Conservation (phyloP, 1,140 invertebrate genomes). For the Lordiphosa stackelbergi region DNA sequence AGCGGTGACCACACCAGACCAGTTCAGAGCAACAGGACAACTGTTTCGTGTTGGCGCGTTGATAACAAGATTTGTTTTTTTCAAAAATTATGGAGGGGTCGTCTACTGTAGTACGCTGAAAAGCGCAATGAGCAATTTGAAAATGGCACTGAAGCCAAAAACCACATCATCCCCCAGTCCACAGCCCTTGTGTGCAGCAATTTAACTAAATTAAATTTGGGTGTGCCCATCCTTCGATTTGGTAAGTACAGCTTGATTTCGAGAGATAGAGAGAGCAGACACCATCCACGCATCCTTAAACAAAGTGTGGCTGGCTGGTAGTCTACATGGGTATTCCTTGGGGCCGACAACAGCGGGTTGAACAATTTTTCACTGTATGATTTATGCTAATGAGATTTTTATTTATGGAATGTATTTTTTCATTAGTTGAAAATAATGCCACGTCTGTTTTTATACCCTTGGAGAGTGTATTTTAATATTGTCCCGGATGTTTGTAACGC, state of each 20-base stretch:
- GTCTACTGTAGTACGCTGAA: slow-evolving; percentile 63
- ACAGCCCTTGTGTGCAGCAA: slow-evolving; percentile 30
- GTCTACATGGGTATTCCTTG: slow-evolving; percentile 68
- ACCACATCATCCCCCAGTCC: not conserved
- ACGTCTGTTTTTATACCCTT: slow-evolving; percentile 25
- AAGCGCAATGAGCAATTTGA: slow-evolving; percentile 57
- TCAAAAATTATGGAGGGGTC: slow-evolving; percentile 60
- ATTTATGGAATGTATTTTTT: slow-evolving; percentile 52
- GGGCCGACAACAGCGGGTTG: slow-evolving; percentile 41
- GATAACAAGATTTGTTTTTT: slow-evolving; percentile 76
- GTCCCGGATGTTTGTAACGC: no score
- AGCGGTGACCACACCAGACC: slow-evolving; percentile 27
- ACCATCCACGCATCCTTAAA: slow-evolving; percentile 51
- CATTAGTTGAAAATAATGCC: slow-evolving; percentile 38
- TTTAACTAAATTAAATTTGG: slow-evolving; percentile 74
- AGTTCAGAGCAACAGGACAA: slow-evolving; percentile 25
- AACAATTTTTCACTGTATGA: slow-evolving; percentile 71
- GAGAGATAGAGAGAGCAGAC: slow-evolving; percentile 34
- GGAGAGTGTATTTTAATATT: no score
- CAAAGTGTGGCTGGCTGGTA: slow-evolving; percentile 45
- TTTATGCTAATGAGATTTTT: slow-evolving; percentile 73
- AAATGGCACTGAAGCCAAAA: slow-evolving; percentile 28
- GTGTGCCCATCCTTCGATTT: slow-evolving; percentile 58
- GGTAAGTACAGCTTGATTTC: slow-evolving; percentile 40
- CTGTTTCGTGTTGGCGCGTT: slow-evolving; percentile 67